Base-by-base conservation (phyloP, 2,113 vertebrate genomes). In the Eublepharis macularius region DNA sequence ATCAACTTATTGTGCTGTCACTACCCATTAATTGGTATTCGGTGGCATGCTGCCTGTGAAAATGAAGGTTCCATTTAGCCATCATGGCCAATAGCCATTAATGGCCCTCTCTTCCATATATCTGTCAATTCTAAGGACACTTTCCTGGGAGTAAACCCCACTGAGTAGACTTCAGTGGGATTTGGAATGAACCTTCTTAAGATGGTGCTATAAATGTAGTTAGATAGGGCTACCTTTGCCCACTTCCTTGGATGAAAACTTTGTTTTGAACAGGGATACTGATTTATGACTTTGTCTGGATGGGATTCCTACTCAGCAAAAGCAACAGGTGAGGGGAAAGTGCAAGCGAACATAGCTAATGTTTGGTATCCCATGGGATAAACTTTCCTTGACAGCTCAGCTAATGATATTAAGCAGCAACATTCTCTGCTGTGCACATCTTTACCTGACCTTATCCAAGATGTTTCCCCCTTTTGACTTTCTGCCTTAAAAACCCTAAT, bases 401-500 rank as follows among this genome's bases (percentile, higher is more conserved):
- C 84, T 88, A 86, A 70, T 54, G 68, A 86, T 83, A 92, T 90
- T 90, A 88, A 93, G 63, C 51, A 65, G 80, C 84, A n/a, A 68
- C 89, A 68, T 80, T 90, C 86, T 93, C 88, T 81, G 45, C 86
- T 81, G 90, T 79, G 76, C 65, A 78, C 85, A 89, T 93, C 94
- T 94, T 92, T 90, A 88, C 82, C 92, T 89, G 90, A 93, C 91
- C 93, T 94, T 89, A 89, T 74, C 87, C 80, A 41, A 39, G 29
- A 81, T 80, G 65, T 43, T 92, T 91, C 65, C 77, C 85, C 88
- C 90, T 91, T 91, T 94, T 93, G 84, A 87, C 91, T 93, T 85
- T 77, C 83, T 77, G 88, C 93, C 92, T 93, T 90, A 88, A 90
- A 93, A 92, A 91, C 63, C 66, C 90, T 94, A 94, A 94, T 92